A percentile compares a stretch with the other conserved stretches of the same genome.
These are phyloP conservation scores for Falco columbarius DNA, from an alignment of 2,797 vertebrate genomes.

Conservation along the genomic window DNA sequence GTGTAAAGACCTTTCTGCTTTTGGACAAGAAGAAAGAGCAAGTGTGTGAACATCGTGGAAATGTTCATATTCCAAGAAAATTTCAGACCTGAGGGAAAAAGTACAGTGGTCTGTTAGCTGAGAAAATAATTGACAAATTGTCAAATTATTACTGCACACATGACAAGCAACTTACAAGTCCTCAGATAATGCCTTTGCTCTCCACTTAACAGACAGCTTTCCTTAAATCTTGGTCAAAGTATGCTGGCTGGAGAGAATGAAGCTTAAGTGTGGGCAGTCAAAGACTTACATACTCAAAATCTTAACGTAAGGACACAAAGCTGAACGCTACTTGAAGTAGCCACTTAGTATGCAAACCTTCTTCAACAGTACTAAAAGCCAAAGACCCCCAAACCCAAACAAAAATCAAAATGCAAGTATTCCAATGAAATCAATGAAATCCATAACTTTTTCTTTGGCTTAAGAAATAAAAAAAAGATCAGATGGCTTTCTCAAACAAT, in stretches of 20 bases:
- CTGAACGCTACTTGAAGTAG: background rate
- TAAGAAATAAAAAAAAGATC: background rate
- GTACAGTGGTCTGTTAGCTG: background rate
- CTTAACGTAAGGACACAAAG: background rate
- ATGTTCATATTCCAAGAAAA: background rate
- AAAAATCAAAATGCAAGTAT: background rate
- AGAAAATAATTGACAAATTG: background rate
- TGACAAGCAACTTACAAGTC: background rate
- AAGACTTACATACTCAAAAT: background rate
- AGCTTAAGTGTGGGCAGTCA: background rate
- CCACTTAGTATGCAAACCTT: background rate
- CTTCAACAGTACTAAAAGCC: background rate
- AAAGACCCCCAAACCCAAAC: background rate
- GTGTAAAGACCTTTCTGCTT: background rate
- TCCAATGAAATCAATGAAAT: background rate
- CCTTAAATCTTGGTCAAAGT: background rate
- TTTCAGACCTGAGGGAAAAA: background rate
- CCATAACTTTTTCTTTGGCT: background rate
- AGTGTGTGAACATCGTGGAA: background rate
- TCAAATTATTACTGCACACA: background rate
- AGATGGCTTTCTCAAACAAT: background rate
- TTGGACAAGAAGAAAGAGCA: background rate
- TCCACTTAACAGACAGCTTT: background rate
- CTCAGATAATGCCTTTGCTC: background rate
- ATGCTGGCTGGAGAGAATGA: background rate